Percentiles rank a stretch among this genome's conserved stretches.
Evolutionary conservation across 2,888 invertebrate genomes (phyloP).

Genomic region (Phyllotreta striolata): DNA sequence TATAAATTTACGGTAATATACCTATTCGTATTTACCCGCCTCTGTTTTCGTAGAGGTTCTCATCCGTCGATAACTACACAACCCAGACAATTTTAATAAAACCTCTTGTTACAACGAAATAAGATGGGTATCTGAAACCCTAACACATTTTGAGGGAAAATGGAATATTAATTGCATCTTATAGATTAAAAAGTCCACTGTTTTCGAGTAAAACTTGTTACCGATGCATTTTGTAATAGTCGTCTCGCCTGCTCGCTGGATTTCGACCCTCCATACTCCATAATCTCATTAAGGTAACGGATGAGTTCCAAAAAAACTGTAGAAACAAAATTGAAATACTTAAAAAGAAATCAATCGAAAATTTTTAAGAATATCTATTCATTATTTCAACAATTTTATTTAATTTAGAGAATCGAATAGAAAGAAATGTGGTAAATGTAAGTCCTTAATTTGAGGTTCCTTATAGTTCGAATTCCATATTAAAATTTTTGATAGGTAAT

Average conservation of each 20-base stretch:
- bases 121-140: slow-evolving; percentile 28
- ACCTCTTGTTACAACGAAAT: slow-evolving; percentile 22
- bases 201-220: slow-evolving; percentile 42
- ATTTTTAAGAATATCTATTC: too few species aligned
- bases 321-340: too few species aligned
- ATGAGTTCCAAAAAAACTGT: too few species aligned
- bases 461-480: too few species aligned
- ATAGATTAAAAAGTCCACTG: slow-evolving; percentile 47
- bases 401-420: too few species aligned
- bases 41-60: slow-evolving; percentile 15
- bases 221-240: slow-evolving; percentile 5
- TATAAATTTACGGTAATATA: too few species aligned
- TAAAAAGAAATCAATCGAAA: too few species aligned
- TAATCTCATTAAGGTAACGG: slow-evolving; percentile 5
- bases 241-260: not conserved
- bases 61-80: not conserved
- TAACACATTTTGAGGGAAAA: slow-evolving; percentile 43
- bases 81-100: slow-evolving; percentile 26
- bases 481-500: too few species aligned
- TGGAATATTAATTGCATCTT: slow-evolving; percentile 49
- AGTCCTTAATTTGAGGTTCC: too few species aligned
- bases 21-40: too few species aligned
- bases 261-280: slow-evolving; percentile 3
- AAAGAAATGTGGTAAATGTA: too few species aligned
- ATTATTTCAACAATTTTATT: too few species aligned